Evolutionary conservation across 2,888 invertebrate genomes (phyloP).

Genomic region (Lomographa bimaculata): DNA sequence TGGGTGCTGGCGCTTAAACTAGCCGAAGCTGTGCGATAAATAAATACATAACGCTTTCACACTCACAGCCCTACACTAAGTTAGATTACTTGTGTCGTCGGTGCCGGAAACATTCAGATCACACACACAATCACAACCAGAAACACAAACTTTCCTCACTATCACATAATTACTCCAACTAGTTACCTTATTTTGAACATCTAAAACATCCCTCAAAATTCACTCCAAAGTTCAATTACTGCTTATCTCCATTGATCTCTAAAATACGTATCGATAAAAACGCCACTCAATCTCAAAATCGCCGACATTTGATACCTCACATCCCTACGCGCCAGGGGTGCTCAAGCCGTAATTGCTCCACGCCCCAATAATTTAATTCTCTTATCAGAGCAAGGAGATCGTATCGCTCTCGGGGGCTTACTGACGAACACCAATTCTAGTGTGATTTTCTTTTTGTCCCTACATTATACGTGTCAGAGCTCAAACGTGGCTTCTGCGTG

Average conservation of each 20-base stretch:
- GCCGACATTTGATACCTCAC: slow-evolving; percentile 23
- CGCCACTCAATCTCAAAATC: slow-evolving; percentile 15
- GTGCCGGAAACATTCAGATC: too few relatives aligned
- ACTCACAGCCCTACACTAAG: too few relatives aligned
- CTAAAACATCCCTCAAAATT: too few relatives aligned
- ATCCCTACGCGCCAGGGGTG: slow-evolving; percentile 22
- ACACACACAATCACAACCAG: too few relatives aligned
- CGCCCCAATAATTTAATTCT: slow-evolving; percentile 66
- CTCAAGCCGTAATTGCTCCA: slow-evolving; percentile 53
- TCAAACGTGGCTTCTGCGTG: slow-evolving; percentile 4
- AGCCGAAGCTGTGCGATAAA: too few relatives aligned
- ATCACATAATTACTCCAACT: too few relatives aligned
- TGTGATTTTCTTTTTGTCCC: slow-evolving; percentile 36
- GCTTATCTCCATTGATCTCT: background rate
- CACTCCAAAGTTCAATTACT: too few relatives aligned
- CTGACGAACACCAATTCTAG: slow-evolving; percentile 35
- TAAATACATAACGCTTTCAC: too few relatives aligned
- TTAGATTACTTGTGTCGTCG: too few relatives aligned
- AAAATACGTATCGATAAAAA: slow-evolving; percentile 16
- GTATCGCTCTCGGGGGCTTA: slow-evolving; percentile 52
- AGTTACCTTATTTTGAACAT: too few relatives aligned
- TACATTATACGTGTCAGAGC: slow-evolving; percentile 25
- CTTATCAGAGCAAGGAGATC: slow-evolving; percentile 56
- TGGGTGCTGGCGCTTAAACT: too few relatives aligned
- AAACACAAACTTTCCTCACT: too few relatives aligned